Percentiles rank a stretch among this genome's conserved stretches.
phyloP scores from a whole-genome alignment of 2,888 invertebrate genomes.

The Dorcus parallelipipedus region DNA sequence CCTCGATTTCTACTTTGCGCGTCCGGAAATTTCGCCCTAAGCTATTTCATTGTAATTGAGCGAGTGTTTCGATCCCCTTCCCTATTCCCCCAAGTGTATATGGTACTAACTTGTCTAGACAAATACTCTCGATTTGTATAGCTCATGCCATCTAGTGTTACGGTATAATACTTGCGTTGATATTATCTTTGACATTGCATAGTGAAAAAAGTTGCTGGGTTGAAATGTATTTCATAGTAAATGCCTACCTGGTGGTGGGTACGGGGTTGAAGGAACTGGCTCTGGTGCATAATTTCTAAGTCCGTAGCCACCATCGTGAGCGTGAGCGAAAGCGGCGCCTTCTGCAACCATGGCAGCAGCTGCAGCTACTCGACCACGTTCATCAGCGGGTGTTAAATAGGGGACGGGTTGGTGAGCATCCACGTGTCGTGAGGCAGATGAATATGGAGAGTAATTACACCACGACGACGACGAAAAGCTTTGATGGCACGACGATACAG shows the following conservation, averaged over 20 bases:
- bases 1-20: background rate
- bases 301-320: constrained; percentile 61
- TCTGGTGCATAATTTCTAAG: constrained; percentile 72
- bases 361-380: constrained; percentile 62
- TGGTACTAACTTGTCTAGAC: constrained; percentile 7
- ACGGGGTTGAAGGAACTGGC: constrained; percentile 71
- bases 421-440: constrained; percentile 59
- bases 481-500: constrained; percentile 63
- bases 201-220: background rate
- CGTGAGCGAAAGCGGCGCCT: constrained; percentile 68
- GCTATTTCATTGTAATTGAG: background rate
- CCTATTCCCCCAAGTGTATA: background rate
- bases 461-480: constrained; percentile 67
- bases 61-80: background rate
- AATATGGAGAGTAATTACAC: constrained; percentile 68
- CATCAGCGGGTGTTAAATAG: constrained; percentile 67
- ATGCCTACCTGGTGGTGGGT: constrained; percentile 70
- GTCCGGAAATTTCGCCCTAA: background rate
- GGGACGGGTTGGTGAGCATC: constrained; percentile 60
- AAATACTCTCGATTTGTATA: constrained; percentile 18
- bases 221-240: background rate
- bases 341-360: constrained; percentile 56
- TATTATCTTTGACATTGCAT: background rate
- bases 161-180: background rate
- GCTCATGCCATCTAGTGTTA: constrained; percentile 41